phyloP scores from a whole-genome alignment of 2,797 vertebrate genomes.

The Falco columbarius region DNA sequence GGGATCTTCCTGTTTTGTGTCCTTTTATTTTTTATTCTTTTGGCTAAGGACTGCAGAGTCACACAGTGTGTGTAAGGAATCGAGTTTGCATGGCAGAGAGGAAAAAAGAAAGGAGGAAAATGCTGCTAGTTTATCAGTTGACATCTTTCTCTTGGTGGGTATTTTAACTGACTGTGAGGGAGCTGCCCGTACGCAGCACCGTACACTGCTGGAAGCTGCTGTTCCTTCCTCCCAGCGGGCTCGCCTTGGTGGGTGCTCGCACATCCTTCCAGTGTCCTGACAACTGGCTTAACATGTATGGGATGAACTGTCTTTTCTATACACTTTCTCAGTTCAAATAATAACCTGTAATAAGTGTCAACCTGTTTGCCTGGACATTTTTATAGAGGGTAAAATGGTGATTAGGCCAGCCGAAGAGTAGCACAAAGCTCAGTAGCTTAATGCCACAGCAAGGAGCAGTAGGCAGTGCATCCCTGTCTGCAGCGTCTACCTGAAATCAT shows the following conservation, averaged over 20 bases:
- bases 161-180: not conserved
- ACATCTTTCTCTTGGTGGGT: not conserved
- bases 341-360: not conserved
- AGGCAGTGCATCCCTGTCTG: not conserved
- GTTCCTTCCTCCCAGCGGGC: not conserved
- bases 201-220: conserved; percentile 9
- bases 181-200: not conserved
- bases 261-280: not conserved
- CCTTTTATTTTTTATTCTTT: not conserved
- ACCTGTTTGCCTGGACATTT: rapidly evolving
- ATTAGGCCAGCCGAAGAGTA: not conserved
- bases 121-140: not conserved
- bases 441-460: not conserved
- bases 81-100: not conserved
- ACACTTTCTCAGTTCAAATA: not conserved
- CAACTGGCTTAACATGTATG: not conserved
- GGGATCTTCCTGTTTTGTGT: not conserved
- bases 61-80: not conserved
- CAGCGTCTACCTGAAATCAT: not conserved
- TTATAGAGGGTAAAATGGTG: not conserved
- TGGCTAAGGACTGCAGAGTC: not conserved
- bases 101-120: not conserved
- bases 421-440: not conserved
- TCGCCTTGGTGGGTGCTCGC: not conserved
- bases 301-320: not conserved